Conservation (phyloP, 1,140 invertebrate species). For the Pentalonia nigronervosa region DNA sequence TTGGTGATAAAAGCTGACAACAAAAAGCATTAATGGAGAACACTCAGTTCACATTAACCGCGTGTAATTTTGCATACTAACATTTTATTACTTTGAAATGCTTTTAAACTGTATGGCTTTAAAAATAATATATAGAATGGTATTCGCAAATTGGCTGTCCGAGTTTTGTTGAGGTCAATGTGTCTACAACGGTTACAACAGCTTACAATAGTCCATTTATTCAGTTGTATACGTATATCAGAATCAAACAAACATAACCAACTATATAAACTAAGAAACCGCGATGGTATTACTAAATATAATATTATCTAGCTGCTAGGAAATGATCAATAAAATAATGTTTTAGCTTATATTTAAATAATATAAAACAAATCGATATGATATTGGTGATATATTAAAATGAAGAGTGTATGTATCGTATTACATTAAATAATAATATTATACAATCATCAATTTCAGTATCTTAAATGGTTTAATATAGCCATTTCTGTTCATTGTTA, state of each 20-base stretch:
- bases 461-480: neutral
- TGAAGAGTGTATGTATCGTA: neutral
- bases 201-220: neutral
- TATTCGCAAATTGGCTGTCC: neutral
- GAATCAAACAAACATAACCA: neutral
- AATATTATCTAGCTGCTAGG: neutral
- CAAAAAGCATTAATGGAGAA: neutral
- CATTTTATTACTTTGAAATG: conserved; percentile 22
- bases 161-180: conserved; percentile 13
- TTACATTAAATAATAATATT: neutral
- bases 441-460: neutral
- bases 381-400: neutral
- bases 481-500: neutral
- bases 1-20: neutral
- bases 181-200: neutral
- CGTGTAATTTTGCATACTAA: neutral
- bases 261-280: neutral
- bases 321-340: neutral
- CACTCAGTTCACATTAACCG: neutral
- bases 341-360: too few species aligned
- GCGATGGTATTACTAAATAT: neutral
- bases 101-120: neutral
- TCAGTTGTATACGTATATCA: neutral
- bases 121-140: neutral
- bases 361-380: neutral